phyloP scores from a whole-genome alignment of 2,888 invertebrate genomes.

The Lamellibrachia satsuma region DNA sequence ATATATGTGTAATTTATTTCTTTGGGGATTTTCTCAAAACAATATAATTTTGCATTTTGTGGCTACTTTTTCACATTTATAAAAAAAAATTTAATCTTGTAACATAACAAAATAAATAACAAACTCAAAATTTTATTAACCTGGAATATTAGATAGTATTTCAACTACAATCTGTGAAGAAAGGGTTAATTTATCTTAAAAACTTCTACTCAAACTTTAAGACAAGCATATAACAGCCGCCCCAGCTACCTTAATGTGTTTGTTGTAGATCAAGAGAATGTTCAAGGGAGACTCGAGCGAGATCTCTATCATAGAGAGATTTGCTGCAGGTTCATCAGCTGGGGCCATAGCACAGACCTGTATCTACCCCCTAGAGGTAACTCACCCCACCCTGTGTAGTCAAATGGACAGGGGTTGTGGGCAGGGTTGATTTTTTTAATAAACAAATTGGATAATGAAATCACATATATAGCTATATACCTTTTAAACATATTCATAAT shows the following conservation, averaged over 20 bases:
- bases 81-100: too few relatives aligned
- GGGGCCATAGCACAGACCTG: slow-evolving; percentile 92
- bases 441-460: neutral
- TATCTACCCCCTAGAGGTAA: slow-evolving; percentile 94
- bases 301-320: slow-evolving; percentile 86
- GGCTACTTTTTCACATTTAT: too few relatives aligned
- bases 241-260: neutral
- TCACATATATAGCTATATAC: too few relatives aligned
- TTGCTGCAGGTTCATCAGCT: slow-evolving; percentile 90
- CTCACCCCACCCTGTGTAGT: slow-evolving; percentile 26
- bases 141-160: too few relatives aligned
- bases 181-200: too few relatives aligned
- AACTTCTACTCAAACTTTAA: neutral
- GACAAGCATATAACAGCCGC: neutral
- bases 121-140: too few relatives aligned
- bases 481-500: too few relatives aligned
- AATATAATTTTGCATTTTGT: too few relatives aligned
- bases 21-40: too few relatives aligned
- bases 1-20: too few relatives aligned
- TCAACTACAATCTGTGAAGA: too few relatives aligned
- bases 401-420: neutral
- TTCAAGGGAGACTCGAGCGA: slow-evolving; percentile 66
- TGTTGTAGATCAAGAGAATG: neutral
- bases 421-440: neutral
- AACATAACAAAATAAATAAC: too few relatives aligned